Conservation (phyloP, 2,888 invertebrate genomes). For the Clunio marinus region DNA sequence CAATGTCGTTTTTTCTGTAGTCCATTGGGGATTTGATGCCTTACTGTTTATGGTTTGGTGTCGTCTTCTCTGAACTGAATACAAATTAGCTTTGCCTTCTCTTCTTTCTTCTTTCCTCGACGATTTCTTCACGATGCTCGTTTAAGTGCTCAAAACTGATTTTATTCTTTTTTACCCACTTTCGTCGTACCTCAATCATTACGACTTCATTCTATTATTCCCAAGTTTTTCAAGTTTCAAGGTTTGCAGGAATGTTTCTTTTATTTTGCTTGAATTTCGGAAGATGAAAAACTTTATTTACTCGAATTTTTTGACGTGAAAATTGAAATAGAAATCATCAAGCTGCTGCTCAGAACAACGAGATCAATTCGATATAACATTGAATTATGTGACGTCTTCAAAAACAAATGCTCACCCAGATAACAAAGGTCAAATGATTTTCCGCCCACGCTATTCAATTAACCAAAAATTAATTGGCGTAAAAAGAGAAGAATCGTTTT, state of each 20-base stretch:
- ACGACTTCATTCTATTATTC: neutral
- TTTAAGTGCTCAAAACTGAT: neutral
- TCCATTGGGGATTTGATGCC: neutral
- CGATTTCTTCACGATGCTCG: too few relatives aligned
- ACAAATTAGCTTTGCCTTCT: conserved; percentile 12
- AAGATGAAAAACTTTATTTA: too few relatives aligned
- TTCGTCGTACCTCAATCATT: too few relatives aligned
- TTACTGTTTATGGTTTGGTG: conserved; percentile 20
- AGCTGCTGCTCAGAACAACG: neutral
- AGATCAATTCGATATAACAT: too few relatives aligned
- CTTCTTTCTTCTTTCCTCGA: neutral
- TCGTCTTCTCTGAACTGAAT: neutral
- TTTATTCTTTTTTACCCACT: neutral
- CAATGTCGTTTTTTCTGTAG: neutral
- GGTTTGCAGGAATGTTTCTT: neutral
- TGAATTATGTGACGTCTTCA: too few relatives aligned
- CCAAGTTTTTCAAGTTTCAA: neutral
- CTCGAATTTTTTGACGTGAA: too few relatives aligned
- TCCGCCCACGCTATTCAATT: too few relatives aligned
- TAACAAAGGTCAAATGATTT: too few relatives aligned
- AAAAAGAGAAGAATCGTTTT: too few relatives aligned
- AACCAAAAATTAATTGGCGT: too few relatives aligned
- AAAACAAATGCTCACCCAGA: too few relatives aligned
- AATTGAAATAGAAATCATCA: neutral
- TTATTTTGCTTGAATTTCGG: too few relatives aligned